Evolutionary conservation across 2,113 vertebrate genomes (phyloP).

Genomic region (Microcebus ravelobensis): DNA sequence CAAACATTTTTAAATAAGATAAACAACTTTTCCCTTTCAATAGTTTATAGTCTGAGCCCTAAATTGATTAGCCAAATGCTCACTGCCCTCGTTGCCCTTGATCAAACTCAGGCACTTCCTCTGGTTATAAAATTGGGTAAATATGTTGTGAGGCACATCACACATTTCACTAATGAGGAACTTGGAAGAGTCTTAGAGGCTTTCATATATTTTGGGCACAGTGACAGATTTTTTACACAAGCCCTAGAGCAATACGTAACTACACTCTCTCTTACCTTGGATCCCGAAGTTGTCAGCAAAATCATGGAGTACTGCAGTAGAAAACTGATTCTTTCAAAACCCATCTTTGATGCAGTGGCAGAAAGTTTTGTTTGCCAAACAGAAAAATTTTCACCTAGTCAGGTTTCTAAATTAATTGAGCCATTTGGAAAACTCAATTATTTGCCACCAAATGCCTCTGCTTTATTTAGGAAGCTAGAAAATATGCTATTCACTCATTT

Average conservation of each 20-base stretch:
- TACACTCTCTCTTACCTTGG: conserved; percentile 79
- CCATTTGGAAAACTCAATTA: conserved; percentile 94
- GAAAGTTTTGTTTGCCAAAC: conserved; percentile 90
- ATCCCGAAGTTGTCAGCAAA: conserved; percentile 86
- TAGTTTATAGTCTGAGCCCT: conserved; percentile 83
- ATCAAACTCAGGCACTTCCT: conserved; percentile 85
- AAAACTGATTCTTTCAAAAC: conserved; percentile 87
- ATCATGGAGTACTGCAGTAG: conserved; percentile 89
- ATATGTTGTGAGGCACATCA: conserved; percentile 85
- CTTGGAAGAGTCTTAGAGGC: conserved; percentile 89
- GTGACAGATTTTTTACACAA: conserved; percentile 86
- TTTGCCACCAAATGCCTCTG: conserved; percentile 88
- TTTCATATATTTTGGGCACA: conserved; percentile 89
- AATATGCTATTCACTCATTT: conserved; percentile 82
- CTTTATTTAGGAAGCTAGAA: conserved; percentile 92
- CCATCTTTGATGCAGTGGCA: conserved; percentile 89
- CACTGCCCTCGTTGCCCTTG: conserved; percentile 86
- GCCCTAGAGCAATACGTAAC: conserved; percentile 87
- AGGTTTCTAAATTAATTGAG: conserved; percentile 88
- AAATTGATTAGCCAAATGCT: conserved; percentile 85
- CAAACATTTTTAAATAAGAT: conserved; percentile 88
- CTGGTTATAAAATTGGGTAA: conserved; percentile 91
- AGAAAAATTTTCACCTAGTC: conserved; percentile 87
- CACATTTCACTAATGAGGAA: conserved; percentile 88
- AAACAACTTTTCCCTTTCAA: conserved; percentile 81